These are phyloP conservation scores for Lasioglossum vierecki DNA, from an alignment of 2,888 invertebrate genomes.

Conservation along the genomic window DNA sequence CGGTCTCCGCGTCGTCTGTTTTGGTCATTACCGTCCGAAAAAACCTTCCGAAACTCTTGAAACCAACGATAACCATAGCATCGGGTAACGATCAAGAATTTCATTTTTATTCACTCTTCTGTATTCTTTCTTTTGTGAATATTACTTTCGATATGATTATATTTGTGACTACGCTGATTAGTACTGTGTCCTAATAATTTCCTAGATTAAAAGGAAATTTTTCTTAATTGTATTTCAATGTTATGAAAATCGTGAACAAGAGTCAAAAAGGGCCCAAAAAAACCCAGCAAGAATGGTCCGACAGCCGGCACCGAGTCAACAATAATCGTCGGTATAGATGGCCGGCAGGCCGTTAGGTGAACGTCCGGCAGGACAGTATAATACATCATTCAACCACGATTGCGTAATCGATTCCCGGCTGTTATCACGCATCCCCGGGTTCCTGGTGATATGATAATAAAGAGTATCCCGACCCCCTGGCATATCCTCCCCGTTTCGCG, in stretches of 20 bases:
- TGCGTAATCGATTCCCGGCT: slow-evolving; percentile 34
- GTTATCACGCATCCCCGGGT: background rate
- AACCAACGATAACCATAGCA: background rate
- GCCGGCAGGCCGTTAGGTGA: background rate
- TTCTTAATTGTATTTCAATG: background rate
- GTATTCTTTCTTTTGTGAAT: background rate
- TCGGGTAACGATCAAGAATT: background rate
- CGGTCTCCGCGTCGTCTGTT: background rate
- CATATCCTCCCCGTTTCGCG: slow-evolving; percentile 18
- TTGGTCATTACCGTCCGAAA: background rate
- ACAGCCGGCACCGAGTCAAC: background rate
- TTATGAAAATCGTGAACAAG: background rate
- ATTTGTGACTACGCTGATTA: too few species aligned
- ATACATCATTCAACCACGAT: slow-evolving; percentile 15
- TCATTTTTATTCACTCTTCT: background rate
- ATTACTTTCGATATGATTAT: too few species aligned
- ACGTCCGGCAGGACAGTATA: background rate
- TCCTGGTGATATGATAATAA: slow-evolving; percentile 38
- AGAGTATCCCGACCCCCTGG: slow-evolving; percentile 17
- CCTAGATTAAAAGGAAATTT: background rate
- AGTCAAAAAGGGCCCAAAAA: background rate
- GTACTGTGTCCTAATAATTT: background rate
- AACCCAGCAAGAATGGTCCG: background rate
- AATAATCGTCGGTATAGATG: background rate
- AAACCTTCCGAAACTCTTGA: background rate